Conservation (phyloP, 1,140 invertebrate genomes). For the Metaphire vulgaris region DNA sequence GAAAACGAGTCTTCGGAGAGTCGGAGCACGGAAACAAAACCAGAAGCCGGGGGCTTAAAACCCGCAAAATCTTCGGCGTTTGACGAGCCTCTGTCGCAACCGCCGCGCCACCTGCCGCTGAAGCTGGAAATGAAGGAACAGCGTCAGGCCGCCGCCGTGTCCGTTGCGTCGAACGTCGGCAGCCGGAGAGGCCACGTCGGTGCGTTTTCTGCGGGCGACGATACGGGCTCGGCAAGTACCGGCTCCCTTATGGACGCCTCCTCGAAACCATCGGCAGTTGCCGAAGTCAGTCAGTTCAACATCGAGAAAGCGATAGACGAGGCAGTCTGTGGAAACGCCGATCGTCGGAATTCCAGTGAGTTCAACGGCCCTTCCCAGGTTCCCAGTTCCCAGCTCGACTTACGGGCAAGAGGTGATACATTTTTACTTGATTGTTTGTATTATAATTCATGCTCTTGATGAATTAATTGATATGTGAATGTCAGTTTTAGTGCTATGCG, state of each 20-base stretch:
- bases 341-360: no score
- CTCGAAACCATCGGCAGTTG: not conserved
- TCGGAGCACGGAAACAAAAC: not conserved
- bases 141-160: not conserved
- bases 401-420: no score
- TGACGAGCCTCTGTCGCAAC: not conserved
- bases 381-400: no score
- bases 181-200: not conserved
- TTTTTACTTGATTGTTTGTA: no score
- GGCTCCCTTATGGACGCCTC: no score
- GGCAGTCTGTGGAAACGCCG: conserved; percentile 46
- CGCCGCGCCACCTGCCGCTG: not conserved
- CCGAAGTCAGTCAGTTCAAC: conserved; percentile 32
- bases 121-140: not conserved
- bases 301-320: conserved; percentile 46
- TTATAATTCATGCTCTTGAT: no score
- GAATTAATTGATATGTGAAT: no score
- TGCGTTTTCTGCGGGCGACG: no score
- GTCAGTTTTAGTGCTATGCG: no score
- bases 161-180: not conserved
- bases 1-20: not conserved
- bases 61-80: not conserved
- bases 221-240: no score
- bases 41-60: not conserved
- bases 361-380: no score